Conservation (phyloP, 2,113 vertebrate species). For the Epinephelus fuscoguttatus region DNA sequence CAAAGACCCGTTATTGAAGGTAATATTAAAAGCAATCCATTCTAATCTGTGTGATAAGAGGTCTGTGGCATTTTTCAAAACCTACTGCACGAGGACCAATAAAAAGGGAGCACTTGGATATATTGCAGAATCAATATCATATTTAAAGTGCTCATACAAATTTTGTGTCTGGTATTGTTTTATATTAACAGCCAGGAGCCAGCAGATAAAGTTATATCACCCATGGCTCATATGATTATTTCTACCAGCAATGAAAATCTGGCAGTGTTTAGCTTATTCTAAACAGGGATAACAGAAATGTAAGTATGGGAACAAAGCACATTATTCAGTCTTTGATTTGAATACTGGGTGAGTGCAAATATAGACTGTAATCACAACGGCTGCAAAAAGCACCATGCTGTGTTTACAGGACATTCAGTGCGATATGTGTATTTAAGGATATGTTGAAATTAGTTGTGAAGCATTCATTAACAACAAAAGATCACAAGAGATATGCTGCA, state of each 20-base stretch:
- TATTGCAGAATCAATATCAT: constrained; percentile 74
- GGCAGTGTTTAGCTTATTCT: constrained; percentile 34
- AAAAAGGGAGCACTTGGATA: constrained; percentile 59
- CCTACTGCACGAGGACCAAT: constrained; percentile 53
- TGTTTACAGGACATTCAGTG: background rate
- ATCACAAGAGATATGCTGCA: constrained; percentile 36
- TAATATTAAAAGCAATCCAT: constrained; percentile 80
- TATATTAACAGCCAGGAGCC: constrained; percentile 58
- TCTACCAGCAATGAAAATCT: constrained; percentile 27
- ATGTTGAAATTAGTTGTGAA: constrained; percentile 12
- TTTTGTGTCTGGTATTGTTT: constrained; percentile 61
- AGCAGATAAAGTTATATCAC: constrained; percentile 52
- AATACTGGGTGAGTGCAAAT: background rate
- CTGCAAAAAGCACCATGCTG: background rate
- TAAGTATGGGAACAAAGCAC: constrained; percentile 29
- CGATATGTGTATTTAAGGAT: constrained; percentile 9
- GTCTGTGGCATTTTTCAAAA: constrained; percentile 65
- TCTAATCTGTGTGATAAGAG: constrained; percentile 74
- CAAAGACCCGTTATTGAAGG: constrained; percentile 65
- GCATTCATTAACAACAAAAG: constrained; percentile 41
- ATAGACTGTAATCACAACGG: background rate
- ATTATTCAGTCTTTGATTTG: constrained; percentile 14
- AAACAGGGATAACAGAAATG: constrained; percentile 22
- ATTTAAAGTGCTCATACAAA: constrained; percentile 72
- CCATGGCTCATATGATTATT: constrained; percentile 29